phyloP scores from a whole-genome alignment of 2,113 vertebrate genomes.

The Hymenochirus boettgeri region DNA sequence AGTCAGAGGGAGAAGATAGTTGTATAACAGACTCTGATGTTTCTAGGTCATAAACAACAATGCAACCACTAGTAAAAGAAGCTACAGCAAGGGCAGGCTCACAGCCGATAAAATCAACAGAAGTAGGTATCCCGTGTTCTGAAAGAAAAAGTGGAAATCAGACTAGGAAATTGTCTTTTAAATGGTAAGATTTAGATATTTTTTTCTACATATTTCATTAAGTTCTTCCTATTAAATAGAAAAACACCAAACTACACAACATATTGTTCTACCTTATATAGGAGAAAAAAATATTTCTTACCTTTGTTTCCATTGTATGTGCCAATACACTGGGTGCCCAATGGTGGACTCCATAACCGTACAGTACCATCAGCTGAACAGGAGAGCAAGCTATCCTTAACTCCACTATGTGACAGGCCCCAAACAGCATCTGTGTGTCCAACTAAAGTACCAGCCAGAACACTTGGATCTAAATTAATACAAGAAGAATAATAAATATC shows the following conservation, averaged over 20 bases:
- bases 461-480: conserved; percentile 86
- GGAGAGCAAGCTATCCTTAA: conserved; percentile 92
- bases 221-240: too few relatives aligned
- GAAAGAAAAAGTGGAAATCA: conserved; percentile 29
- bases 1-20: conserved; percentile 80
- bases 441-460: conserved; percentile 85
- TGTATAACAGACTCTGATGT: conserved; percentile 84
- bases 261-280: too few relatives aligned
- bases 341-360: conserved; percentile 89
- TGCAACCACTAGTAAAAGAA: conserved; percentile 82
- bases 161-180: too few relatives aligned
- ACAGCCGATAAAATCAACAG: conserved; percentile 92
- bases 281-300: conserved; percentile 45
- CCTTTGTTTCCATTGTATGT: conserved; percentile 85
- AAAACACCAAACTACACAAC: too few relatives aligned
- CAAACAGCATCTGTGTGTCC: conserved; percentile 92
- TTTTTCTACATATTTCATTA: too few relatives aligned
- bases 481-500: too few relatives aligned
- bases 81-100: conserved; percentile 94
- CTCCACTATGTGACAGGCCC: conserved; percentile 89
- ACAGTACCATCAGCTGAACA: conserved; percentile 95
- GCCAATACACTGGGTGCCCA: conserved; percentile 86
- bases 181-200: too few relatives aligned
- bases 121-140: conserved; percentile 90
- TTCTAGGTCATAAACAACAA: conserved; percentile 92